Conservation (phyloP, 2,797 vertebrate genomes). For the Prunella strophiata region DNA sequence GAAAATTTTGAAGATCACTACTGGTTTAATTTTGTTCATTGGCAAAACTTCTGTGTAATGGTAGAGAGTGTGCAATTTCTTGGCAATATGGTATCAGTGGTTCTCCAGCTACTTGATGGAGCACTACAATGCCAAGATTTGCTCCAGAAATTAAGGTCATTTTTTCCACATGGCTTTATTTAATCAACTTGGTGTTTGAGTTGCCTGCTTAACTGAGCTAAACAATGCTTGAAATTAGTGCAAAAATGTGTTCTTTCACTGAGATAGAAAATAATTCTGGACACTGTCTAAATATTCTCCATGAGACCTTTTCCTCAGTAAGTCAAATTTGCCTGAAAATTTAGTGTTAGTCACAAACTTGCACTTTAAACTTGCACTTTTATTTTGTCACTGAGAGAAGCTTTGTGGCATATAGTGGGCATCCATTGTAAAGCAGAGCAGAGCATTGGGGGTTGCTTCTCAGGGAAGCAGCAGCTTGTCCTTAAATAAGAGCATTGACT, state of each 20-base stretch:
- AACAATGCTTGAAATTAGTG: not conserved
- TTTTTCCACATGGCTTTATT: not conserved
- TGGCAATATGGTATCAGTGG: not conserved
- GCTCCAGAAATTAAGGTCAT: not conserved
- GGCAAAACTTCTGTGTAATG: not conserved
- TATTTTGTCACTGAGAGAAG: not conserved
- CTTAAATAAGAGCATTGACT: not conserved
- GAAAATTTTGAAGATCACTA: not conserved
- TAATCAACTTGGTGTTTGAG: not conserved
- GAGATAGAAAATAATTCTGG: not conserved
- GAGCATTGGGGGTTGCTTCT: not conserved
- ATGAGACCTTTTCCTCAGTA: not conserved
- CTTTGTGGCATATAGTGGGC: not conserved
- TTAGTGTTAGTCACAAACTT: not conserved
- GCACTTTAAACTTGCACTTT: not conserved
- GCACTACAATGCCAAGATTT: not conserved
- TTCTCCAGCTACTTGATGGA: not conserved
- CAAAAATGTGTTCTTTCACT: not conserved
- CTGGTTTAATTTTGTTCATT: not conserved
- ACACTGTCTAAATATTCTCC: not conserved
- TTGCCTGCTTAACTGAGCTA: not conserved
- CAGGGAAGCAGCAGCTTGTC: not conserved
- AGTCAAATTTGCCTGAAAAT: not conserved
- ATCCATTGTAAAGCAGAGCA: not conserved
- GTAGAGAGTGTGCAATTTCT: not conserved